These are phyloP conservation scores for Agapostemon virescens DNA, from an alignment of 2,888 invertebrate species.

Conservation along the genomic window DNA sequence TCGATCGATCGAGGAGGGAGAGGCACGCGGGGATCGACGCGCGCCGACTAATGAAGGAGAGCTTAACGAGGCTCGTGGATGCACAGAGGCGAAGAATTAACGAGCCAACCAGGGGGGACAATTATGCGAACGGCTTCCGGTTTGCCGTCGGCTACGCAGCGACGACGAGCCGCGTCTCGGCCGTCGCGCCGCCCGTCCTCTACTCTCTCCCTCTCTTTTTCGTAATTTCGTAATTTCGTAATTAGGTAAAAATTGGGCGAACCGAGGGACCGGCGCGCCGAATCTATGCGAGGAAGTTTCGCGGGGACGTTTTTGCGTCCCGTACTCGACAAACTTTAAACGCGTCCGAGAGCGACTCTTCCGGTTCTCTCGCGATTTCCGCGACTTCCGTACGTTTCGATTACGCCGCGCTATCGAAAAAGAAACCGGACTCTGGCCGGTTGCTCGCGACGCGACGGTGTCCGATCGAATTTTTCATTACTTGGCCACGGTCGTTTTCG, in stretches of 20 bases:
- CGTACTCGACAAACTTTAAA: constrained; percentile 1
- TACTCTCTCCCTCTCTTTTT: background rate
- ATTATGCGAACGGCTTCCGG: constrained; percentile 33
- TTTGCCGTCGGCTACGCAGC: background rate
- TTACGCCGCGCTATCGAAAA: background rate
- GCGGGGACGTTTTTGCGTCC: constrained; percentile 5
- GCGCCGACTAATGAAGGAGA: constrained; percentile 42
- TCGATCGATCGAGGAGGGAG: constrained; percentile 29
- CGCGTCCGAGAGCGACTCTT: background rate
- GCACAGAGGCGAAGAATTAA: constrained; percentile 46
- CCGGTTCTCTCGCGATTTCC: background rate
- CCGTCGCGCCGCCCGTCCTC: background rate
- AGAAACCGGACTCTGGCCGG: background rate
- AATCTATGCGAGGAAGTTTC: constrained; percentile 27
- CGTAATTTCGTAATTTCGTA: too few species aligned
- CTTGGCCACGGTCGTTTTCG: too few species aligned
- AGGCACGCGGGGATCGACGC: constrained; percentile 36
- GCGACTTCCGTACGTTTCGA: too few species aligned
- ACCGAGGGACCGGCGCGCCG: background rate
- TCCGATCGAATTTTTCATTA: too few species aligned
- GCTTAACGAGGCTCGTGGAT: constrained; percentile 45
- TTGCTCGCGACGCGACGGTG: too few species aligned
- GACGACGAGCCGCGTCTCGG: background rate
- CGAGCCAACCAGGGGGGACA: constrained; percentile 33
- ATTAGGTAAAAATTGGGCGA: constrained; percentile 34